Evolutionary conservation across 2,113 vertebrate genomes (phyloP).

Genomic region (Hypocryptadius cinnamomeus): DNA sequence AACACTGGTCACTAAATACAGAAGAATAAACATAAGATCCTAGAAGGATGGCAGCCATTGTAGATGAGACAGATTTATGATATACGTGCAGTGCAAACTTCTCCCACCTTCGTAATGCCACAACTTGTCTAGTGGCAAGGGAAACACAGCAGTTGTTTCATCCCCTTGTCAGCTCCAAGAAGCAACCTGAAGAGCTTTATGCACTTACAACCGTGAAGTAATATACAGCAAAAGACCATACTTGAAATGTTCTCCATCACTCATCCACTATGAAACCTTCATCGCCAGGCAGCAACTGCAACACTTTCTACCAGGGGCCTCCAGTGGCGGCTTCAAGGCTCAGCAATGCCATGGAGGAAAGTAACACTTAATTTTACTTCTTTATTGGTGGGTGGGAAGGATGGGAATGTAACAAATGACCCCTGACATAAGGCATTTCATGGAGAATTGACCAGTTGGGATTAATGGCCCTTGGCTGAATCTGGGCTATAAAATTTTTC

Average conservation of each 20-base stretch:
- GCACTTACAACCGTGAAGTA: not conserved
- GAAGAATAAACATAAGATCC: not conserved
- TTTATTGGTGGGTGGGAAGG: conserved; percentile 14
- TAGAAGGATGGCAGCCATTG: not conserved
- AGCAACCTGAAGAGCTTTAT: not conserved
- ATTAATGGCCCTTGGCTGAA: conserved; percentile 52
- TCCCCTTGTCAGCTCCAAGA: not conserved
- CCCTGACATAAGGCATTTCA: conserved; percentile 48
- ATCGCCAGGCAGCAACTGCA: not conserved
- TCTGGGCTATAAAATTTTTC: conserved; percentile 38
- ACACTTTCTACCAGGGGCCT: not conserved
- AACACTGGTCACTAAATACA: not conserved
- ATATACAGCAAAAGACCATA: not conserved
- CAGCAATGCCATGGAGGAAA: not conserved
- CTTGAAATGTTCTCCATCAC: not conserved
- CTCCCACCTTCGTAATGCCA: not conserved
- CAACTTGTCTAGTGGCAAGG: not conserved
- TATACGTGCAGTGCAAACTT: not conserved
- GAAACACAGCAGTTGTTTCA: not conserved
- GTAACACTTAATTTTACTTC: conserved; percentile 21
- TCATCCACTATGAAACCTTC: not conserved
- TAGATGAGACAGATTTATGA: not conserved
- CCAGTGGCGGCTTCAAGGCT: not conserved
- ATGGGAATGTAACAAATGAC: conserved; percentile 31
- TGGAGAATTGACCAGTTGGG: conserved; percentile 53